Percentiles rank a stretch among this genome's conserved stretches.
These are phyloP conservation scores for Laterallus jamaicensis DNA, from an alignment of 2,113 vertebrate genomes.

Conservation along the genomic window DNA sequence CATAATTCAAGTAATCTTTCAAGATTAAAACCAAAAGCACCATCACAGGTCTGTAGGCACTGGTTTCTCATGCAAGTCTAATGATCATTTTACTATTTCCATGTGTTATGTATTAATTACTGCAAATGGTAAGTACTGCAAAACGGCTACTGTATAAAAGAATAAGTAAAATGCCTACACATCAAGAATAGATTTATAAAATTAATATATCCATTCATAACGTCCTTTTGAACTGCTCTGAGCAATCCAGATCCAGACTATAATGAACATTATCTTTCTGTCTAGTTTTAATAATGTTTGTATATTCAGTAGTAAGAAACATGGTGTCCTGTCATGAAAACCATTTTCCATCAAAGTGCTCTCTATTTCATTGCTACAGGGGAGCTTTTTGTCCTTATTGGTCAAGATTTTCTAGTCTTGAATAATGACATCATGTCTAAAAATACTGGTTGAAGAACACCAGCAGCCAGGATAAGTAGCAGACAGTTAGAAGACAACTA, in stretches of 20 bases:
- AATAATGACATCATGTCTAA: background rate
- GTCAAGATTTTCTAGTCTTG: background rate
- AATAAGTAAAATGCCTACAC: background rate
- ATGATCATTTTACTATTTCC: background rate
- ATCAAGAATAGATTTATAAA: background rate
- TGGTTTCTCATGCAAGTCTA: background rate
- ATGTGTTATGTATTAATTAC: background rate
- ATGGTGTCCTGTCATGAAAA: background rate
- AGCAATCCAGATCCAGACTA: background rate
- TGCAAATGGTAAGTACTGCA: background rate
- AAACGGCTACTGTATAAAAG: background rate
- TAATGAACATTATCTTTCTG: background rate
- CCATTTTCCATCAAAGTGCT: background rate
- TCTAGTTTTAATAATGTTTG: background rate
- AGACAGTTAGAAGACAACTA: background rate
- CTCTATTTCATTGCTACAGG: background rate
- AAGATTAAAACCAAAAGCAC: background rate
- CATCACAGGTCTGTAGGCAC: background rate
- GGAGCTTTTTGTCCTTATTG: background rate
- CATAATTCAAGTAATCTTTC: background rate
- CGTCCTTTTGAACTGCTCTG: background rate
- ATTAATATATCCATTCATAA: background rate
- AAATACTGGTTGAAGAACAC: background rate
- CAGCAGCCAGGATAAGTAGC: background rate
- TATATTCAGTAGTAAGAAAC: background rate